Conservation (phyloP, 2,797 vertebrate species). For the Chaetodon trifasciatus region DNA sequence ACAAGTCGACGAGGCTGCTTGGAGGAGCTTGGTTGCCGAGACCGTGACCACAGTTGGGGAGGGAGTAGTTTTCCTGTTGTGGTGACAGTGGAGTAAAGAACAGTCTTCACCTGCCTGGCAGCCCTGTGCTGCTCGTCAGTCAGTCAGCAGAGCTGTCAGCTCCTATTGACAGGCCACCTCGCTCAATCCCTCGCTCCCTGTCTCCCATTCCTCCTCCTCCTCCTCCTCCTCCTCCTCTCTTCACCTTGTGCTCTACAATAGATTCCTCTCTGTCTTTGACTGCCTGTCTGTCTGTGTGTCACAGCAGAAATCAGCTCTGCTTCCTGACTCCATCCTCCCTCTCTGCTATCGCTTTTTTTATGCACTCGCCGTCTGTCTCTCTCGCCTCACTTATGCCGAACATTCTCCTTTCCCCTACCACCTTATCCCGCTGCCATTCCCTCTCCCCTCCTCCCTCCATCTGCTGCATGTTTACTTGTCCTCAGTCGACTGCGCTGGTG, state of each 20-base stretch:
- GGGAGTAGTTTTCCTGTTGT: conserved; percentile 48
- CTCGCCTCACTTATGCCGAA: conserved; percentile 39
- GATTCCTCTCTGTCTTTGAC: conserved; percentile 59
- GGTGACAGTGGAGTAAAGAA: conserved; percentile 63
- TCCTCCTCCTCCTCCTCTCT: conserved; percentile 28
- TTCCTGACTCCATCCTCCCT: conserved; percentile 42
- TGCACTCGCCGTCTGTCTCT: conserved; percentile 47
- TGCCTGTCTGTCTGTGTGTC: conserved; percentile 62
- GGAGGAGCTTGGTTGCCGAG: conserved; percentile 8
- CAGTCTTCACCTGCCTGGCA: conserved; percentile 70
- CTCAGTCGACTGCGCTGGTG: conserved; percentile 74
- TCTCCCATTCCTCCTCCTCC: background rate
- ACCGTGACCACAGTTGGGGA: conserved; percentile 46
- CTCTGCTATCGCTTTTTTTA: conserved; percentile 38
- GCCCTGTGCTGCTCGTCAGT: conserved; percentile 58
- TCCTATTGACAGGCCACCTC: conserved; percentile 57
- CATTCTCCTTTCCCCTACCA: conserved; percentile 38
- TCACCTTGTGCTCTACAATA: conserved; percentile 55
- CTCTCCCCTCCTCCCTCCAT: conserved; percentile 49
- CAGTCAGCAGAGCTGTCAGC: conserved; percentile 68
- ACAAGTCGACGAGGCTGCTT: background rate
- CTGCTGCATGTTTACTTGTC: conserved; percentile 76
- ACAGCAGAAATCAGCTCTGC: conserved; percentile 48
- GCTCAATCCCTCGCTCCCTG: background rate
- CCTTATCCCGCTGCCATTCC: background rate